Evolutionary conservation across 1,140 invertebrate species (phyloP).

Genomic region (Drosophila baimaii): DNA sequence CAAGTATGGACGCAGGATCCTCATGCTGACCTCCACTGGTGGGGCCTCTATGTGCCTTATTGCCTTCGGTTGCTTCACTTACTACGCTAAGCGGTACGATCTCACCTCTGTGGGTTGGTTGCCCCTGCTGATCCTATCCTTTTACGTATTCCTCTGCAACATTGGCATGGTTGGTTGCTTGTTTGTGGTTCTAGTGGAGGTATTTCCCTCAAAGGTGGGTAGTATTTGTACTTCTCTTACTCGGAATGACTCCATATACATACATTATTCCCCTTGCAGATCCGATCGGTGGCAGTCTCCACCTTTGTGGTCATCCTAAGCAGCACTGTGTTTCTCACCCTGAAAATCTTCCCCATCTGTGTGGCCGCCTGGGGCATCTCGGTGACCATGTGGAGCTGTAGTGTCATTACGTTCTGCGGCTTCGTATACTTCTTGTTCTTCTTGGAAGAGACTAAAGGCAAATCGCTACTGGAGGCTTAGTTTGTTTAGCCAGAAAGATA

Average conservation of each 20-base stretch:
- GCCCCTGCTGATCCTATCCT: constrained; percentile 59
- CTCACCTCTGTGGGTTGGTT: constrained; percentile 60
- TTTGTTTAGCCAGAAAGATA: constrained; percentile 22
- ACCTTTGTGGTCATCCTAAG: constrained; percentile 62
- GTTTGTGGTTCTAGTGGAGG: constrained; percentile 73
- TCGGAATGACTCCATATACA: rapidly evolving
- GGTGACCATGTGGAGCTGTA: constrained; percentile 56
- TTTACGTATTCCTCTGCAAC: constrained; percentile 68
- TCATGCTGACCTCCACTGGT: constrained; percentile 53
- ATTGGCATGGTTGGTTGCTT: constrained; percentile 69
- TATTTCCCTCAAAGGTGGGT: constrained; percentile 66
- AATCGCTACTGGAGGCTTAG: constrained; percentile 65
- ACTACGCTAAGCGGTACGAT: constrained; percentile 30
- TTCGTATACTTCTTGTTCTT: constrained; percentile 53
- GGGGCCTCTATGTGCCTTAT: constrained; percentile 47
- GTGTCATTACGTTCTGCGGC: constrained; percentile 33
- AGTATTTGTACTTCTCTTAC: no score
- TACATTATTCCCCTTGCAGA: constrained; percentile 31
- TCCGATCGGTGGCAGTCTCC: constrained; percentile 60
- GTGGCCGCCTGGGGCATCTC: constrained; percentile 58
- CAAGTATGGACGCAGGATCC: constrained; percentile 55
- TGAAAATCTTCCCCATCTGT: constrained; percentile 72
- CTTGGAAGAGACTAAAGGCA: constrained; percentile 71
- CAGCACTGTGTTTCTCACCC: constrained; percentile 49
- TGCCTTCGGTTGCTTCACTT: constrained; percentile 51